Evolutionary conservation across 2,888 invertebrate genomes (phyloP).

Genomic region (Pemphredon lugubris): DNA sequence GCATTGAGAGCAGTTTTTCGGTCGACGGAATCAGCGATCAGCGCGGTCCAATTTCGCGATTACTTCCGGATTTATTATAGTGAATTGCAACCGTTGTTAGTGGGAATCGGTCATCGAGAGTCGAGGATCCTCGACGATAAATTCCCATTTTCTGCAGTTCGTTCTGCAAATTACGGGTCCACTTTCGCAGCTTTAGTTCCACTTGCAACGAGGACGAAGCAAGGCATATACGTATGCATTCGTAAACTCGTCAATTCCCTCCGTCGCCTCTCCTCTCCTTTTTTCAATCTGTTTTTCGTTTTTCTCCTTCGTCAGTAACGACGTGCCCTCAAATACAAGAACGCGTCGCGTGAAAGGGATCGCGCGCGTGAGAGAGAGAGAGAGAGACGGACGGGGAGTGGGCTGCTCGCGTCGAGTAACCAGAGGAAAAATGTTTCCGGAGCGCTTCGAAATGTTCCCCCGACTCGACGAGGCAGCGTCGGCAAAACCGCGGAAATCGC

Average conservation of each 20-base stretch:
- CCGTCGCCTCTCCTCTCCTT: background rate
- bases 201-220: background rate
- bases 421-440: conserved; percentile 36
- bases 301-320: background rate
- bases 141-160: conserved; percentile 5
- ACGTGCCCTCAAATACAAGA: background rate
- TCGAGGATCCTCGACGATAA: conserved; percentile 23
- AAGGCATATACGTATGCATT: background rate
- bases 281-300: background rate
- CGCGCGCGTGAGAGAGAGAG: too few species aligned
- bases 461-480: background rate
- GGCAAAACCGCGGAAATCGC: conserved; percentile 22
- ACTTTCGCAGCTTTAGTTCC: background rate
- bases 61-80: conserved; percentile 41
- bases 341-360: conserved; percentile 27
- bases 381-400: conserved; percentile 3
- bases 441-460: conserved; percentile 10
- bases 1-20: conserved; percentile 22
- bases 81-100: conserved; percentile 39
- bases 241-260: background rate
- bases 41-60: conserved; percentile 44
- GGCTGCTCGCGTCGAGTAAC: background rate
- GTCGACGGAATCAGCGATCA: conserved; percentile 45
- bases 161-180: background rate
- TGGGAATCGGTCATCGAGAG: conserved; percentile 1